Evolutionary conservation across 2,888 invertebrate species (phyloP).

Genomic region (Amiota minor): DNA sequence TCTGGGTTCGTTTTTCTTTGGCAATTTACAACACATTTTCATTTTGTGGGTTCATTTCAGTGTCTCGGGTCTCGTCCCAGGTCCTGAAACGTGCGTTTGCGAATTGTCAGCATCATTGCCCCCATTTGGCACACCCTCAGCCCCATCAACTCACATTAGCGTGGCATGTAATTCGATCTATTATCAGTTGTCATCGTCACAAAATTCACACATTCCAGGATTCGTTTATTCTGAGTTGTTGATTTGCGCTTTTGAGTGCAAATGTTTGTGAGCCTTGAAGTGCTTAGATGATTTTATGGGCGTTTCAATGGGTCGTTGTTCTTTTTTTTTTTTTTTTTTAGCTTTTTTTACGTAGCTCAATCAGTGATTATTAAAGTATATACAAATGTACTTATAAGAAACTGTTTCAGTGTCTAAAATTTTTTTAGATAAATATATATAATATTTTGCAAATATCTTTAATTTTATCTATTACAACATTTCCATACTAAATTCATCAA

Average conservation of each 20-base stretch:
- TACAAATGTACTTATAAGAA: too few species aligned
- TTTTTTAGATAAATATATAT: too few species aligned
- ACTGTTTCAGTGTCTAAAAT: too few species aligned
- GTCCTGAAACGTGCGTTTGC: conserved; percentile 39
- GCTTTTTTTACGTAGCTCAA: not conserved
- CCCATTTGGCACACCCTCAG: not conserved
- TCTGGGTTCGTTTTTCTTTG: conserved; percentile 23
- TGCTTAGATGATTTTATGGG: not conserved
- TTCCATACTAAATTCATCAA: too few species aligned
- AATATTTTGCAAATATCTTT: too few species aligned
- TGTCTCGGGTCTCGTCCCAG: not conserved
- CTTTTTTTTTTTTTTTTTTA: not conserved
- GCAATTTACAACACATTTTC: conserved; percentile 39
- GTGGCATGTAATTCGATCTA: conserved; percentile 66
- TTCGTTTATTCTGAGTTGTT: conserved; percentile 34
- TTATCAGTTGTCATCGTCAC: conserved; percentile 70
- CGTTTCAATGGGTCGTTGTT: not conserved
- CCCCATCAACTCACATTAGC: conserved; percentile 5
- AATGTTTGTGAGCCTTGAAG: not conserved
- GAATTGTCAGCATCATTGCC: conserved; percentile 20
- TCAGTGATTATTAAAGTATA: conserved; percentile 11
- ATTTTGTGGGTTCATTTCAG: conserved; percentile 41
- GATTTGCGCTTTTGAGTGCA: conserved; percentile 15
- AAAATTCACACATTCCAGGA: conserved; percentile 64
- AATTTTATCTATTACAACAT: too few species aligned